These are phyloP conservation scores for Cosmopolites sordidus DNA, from an alignment of 2,888 invertebrate genomes.

Conservation along the genomic window DNA sequence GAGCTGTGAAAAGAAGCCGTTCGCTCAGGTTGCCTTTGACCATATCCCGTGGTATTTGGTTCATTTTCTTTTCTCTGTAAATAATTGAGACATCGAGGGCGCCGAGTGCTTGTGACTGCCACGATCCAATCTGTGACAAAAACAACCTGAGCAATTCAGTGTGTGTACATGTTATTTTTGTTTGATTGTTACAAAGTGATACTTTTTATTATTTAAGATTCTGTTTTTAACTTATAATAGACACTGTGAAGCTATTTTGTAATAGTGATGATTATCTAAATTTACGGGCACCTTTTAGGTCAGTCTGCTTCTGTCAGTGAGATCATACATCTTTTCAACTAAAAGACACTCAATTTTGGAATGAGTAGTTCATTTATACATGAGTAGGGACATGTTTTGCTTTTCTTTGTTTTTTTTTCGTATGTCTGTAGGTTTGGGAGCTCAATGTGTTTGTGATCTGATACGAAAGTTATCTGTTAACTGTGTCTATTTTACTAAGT, in stretches of 20 bases:
- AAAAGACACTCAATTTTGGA: not conserved
- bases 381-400: too few relatives aligned
- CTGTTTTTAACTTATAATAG: constrained; percentile 43
- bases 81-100: not conserved
- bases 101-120: not conserved
- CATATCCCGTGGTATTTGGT: not conserved
- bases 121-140: constrained; percentile 20
- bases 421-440: constrained; percentile 1
- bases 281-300: constrained; percentile 26
- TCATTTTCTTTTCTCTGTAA: not conserved
- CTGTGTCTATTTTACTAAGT: not conserved
- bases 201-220: constrained; percentile 44
- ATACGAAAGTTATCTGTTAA: constrained; percentile 1
- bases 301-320: constrained; percentile 42
- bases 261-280: constrained; percentile 32
- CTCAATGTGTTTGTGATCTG: constrained; percentile 12
- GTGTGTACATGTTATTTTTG: constrained; percentile 45
- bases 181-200: constrained; percentile 48
- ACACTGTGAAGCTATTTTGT: constrained; percentile 36
- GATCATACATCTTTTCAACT: constrained; percentile 31
- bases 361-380: too few relatives aligned
- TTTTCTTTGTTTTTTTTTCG: not conserved
- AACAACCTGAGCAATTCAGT: constrained; percentile 33
- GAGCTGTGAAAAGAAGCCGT: constrained; percentile 42
- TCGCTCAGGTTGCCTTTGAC: constrained; percentile 34